phyloP scores from a whole-genome alignment of 2,113 vertebrate species.

The Drymodes brunneopygia region DNA sequence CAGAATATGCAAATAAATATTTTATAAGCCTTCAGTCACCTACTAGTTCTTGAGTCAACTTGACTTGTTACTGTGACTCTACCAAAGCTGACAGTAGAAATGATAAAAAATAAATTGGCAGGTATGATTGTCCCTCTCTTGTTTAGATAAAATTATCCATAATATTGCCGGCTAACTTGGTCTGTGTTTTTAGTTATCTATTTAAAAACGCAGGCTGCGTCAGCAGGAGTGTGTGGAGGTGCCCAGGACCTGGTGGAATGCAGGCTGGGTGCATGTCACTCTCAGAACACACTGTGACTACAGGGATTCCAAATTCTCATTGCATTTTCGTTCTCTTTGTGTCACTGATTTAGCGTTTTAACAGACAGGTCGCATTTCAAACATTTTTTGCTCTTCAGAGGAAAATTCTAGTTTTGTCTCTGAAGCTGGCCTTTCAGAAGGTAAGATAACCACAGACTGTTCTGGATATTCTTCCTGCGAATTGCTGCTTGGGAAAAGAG shows the following conservation, averaged over 20 bases:
- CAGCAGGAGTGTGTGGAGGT: background rate
- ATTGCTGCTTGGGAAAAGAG: background rate
- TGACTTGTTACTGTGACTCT: background rate
- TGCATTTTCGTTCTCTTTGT: background rate
- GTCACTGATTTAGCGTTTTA: background rate
- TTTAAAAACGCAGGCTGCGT: too few species aligned
- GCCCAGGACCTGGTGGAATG: background rate
- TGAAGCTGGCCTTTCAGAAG: background rate
- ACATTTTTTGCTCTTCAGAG: background rate
- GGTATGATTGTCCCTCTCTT: too few species aligned
- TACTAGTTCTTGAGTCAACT: background rate
- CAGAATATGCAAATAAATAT: background rate
- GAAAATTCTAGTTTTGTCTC: background rate
- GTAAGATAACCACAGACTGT: rapidly evolving
- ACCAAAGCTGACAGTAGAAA: background rate
- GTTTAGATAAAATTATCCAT: background rate
- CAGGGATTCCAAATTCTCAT: rapidly evolving
- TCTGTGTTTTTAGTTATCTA: background rate
- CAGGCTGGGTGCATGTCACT: rapidly evolving
- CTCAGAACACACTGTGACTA: too few species aligned
- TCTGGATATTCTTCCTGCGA: background rate
- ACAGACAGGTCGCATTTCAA: background rate
- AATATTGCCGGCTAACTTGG: too few species aligned
- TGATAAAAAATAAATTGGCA: background rate
- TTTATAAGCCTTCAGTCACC: background rate